Evolutionary conservation across 2,113 vertebrate genomes (phyloP), one percentile per base, ranked within the genome.

Genomic region (Lophochroa leadbeateri): DNA sequence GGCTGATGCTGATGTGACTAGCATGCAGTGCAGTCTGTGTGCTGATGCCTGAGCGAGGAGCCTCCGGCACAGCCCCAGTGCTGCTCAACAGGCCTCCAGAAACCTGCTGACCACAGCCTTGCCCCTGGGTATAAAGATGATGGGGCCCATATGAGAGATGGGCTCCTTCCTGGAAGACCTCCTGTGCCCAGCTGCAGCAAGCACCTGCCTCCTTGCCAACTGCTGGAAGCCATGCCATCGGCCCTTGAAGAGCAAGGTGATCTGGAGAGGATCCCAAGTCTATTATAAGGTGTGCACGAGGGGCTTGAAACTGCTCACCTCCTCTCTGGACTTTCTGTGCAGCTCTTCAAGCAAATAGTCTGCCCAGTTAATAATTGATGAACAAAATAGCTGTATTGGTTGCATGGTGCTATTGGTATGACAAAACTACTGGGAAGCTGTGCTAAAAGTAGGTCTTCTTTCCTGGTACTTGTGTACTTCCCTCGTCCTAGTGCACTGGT

Each of bases 301-400:
- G 65, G 76, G 65, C 77, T 83, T 78, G 53, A 88, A 86, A 76
- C 83, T 67, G 44, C 61, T 86, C 2, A 4, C 88, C 96, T 95
- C 74, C 81, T 91, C 82, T 84, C 44, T 88, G 61, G 81, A 71
- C 86, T 82, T 96, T 94, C 52, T 71, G 57, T 72, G 69, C 72
- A 88, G 72, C 29, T 93, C 61, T 87, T 79, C 81, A 89, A 93
- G 81, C 57, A 86, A 91, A 53, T 17, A 82, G 49, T 58, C 83
- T 85, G 67, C 49, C 67, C 69, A 49, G 96, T 96, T 97, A 96
- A 96, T 96, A 88, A 95, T 72, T 96, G 72, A 92, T 88, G 69
- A 91, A 90, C 49, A 87, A 84, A 88, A 86, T 60, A 69, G 24
- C 72, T 92, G 60, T 79, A 86, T 87, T 71, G 37, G 52, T 92